phyloP scores from a whole-genome alignment of 2,888 invertebrate species.

The Dilophus febrilis region DNA sequence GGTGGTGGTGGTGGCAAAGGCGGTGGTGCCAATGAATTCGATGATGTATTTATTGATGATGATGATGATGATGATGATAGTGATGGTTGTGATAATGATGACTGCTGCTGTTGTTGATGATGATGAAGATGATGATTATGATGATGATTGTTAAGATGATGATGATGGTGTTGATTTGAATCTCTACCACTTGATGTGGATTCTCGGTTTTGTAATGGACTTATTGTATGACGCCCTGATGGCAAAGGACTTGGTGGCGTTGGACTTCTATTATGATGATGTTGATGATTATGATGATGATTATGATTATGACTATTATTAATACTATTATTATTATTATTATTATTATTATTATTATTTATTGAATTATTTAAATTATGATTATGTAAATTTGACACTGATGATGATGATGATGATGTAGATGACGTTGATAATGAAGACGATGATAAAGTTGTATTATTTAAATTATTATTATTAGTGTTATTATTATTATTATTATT shows the following conservation, averaged over 20 bases:
- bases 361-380: slow-evolving; percentile 23
- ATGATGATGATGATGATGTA: too few species aligned
- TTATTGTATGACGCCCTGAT: too few species aligned
- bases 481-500: slow-evolving; percentile 5
- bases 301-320: slow-evolving; percentile 16
- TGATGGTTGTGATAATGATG: too few species aligned
- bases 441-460: too few species aligned
- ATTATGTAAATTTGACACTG: slow-evolving; percentile 28
- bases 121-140: too few species aligned
- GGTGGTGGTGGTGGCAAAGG: slow-evolving; percentile 24
- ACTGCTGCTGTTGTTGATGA: too few species aligned
- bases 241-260: slow-evolving; percentile 23
- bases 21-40: slow-evolving; percentile 20
- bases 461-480: neutral
- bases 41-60: slow-evolving; percentile 16
- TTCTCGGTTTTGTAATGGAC: too few species aligned
- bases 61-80: slow-evolving; percentile 15
- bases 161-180: neutral
- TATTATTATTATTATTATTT: slow-evolving; percentile 10
- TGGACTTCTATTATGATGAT: slow-evolving; percentile 13
- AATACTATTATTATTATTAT: slow-evolving; percentile 23
- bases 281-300: slow-evolving; percentile 12
- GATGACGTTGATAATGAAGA: too few species aligned
- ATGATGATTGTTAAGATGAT: too few species aligned
- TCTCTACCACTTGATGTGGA: neutral